Base-by-base conservation (phyloP, 2,113 vertebrate species). In the Psilopsiagon aymara region DNA sequence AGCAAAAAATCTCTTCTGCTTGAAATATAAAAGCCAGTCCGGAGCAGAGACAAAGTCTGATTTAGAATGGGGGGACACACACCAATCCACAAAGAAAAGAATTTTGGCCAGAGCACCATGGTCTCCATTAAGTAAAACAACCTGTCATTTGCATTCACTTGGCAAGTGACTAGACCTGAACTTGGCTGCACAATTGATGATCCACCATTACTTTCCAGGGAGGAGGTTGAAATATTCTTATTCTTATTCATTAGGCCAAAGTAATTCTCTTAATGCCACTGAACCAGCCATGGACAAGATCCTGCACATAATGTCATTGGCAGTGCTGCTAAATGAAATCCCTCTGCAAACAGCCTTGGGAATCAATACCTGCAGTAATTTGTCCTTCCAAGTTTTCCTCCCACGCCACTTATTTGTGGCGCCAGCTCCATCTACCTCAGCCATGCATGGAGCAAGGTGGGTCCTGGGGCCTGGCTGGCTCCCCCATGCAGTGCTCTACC, bases 201-300 rank as follows among this genome's bases (percentile, higher is more conserved):
- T 79, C 21, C 94, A 97, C 97, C 95, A 93, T 95, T 95, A 91
- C 78, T 78, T 92, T 91, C 93, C 95, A 97, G 55, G 81, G 93
- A 93, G 86, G 90, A 87, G 92, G 66, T 10, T 86, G 91, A 97
- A 98, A 97, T 97, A 97, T 97, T 95, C 90, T 97, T 97, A 97
- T 96, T 97, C 93, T 94, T 97, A 97, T 97, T 97, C 95, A 91
- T 97, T 96, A 97, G 93, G 84, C 95, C 96, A 97, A 97, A 98
- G 94, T 94, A 97, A 98, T 97, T 97, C 97, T 97, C 97, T 97
- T 96, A 96, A 96, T 94, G 83, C 95, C 92, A 84, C 90, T n/a
- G 79, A 94, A 95, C 95, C 94, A 96, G 91, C 95, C 73, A 91
- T 64, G 92, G 97, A 96, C 95, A 97, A 97, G 98, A 97, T 98